phyloP scores from a whole-genome alignment of 2,113 vertebrate species.

The Urocolius indicus region DNA sequence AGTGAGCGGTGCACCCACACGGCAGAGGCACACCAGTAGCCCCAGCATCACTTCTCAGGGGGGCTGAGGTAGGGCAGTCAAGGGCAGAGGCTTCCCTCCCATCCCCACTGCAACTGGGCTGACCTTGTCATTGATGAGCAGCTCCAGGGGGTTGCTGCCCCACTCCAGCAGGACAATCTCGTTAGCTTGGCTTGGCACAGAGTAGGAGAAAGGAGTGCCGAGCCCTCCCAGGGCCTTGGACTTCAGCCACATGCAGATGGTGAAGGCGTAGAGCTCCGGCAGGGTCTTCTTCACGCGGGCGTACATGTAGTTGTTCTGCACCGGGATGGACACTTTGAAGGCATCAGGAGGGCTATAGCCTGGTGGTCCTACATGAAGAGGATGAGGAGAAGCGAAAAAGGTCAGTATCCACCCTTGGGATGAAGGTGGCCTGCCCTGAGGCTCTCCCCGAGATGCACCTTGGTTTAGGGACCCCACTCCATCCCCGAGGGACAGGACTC shows the following conservation, averaged over 20 bases:
- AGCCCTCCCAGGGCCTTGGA: slow-evolving; percentile 82
- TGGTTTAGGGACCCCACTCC: neutral
- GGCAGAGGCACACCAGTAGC: rapidly evolving
- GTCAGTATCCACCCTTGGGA: neutral
- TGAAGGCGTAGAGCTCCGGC: slow-evolving; percentile 94
- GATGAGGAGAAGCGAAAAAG: neutral
- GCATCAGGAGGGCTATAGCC: slow-evolving; percentile 85
- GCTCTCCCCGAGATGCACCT: neutral
- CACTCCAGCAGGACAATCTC: slow-evolving; percentile 94
- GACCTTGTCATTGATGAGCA: slow-evolving; percentile 97
- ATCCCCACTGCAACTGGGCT: neutral
- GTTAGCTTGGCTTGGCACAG: slow-evolving; percentile 89
- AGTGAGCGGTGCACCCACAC: rapidly evolving
- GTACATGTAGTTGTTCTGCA: slow-evolving; percentile 96
- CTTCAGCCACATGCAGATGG: slow-evolving; percentile 91
- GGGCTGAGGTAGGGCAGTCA: neutral
- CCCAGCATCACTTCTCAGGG: neutral
- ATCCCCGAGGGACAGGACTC: neutral
- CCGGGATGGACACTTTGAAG: slow-evolving; percentile 91
- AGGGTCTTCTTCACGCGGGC: slow-evolving; percentile 89
- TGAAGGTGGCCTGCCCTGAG: neutral
- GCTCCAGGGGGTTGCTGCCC: slow-evolving; percentile 90
- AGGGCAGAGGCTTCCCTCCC: neutral
- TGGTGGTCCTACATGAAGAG: slow-evolving; percentile 41
- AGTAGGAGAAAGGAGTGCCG: slow-evolving; percentile 97